Percentiles rank a stretch among this genome's conserved stretches.
These are phyloP conservation scores for Lordiphosa clarofinis DNA, from an alignment of 1,140 invertebrate species.

Conservation along the genomic window DNA sequence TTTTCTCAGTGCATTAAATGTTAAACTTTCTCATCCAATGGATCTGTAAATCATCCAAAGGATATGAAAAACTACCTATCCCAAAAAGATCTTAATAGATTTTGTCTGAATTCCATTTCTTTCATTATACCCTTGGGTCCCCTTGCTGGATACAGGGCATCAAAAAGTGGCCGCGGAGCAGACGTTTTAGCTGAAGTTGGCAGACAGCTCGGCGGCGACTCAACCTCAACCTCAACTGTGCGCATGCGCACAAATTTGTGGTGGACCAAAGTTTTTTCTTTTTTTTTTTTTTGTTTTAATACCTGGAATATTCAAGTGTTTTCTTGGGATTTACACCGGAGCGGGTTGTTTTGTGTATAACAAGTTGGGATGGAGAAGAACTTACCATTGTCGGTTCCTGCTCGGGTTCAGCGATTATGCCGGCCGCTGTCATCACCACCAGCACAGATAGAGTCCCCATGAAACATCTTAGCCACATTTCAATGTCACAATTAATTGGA, in stretches of 20 bases:
- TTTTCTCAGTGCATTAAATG: too few species aligned
- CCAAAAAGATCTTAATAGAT: too few species aligned
- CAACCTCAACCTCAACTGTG: slow-evolving; percentile 1
- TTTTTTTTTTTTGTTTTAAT: slow-evolving; percentile 35
- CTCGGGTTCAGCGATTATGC: slow-evolving; percentile 18
- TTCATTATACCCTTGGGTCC: background rate
- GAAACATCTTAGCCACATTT: slow-evolving; percentile 49
- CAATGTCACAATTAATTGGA: background rate
- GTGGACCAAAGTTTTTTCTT: slow-evolving; percentile 3
- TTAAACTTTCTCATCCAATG: too few species aligned
- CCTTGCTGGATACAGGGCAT: background rate
- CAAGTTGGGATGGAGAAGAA: background rate
- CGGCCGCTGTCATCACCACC: slow-evolving; percentile 20
- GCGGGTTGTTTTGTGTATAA: slow-evolving; percentile 8
- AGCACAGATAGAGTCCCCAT: slow-evolving; percentile 34
- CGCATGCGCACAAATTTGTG: slow-evolving; percentile 10
- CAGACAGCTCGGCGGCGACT: slow-evolving; percentile 48
- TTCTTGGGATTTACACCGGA: slow-evolving; percentile 64
- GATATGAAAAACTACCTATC: too few species aligned
- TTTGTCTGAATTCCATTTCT: too few species aligned
- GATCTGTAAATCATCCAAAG: too few species aligned
- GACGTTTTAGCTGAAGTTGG: slow-evolving; percentile 33
- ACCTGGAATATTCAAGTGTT: slow-evolving; percentile 79
- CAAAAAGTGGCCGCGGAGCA: slow-evolving; percentile 26
- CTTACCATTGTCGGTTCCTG: slow-evolving; percentile 25